Conservation (phyloP, 2,797 vertebrate genomes). For the Lagorchestes hirsutus region DNA sequence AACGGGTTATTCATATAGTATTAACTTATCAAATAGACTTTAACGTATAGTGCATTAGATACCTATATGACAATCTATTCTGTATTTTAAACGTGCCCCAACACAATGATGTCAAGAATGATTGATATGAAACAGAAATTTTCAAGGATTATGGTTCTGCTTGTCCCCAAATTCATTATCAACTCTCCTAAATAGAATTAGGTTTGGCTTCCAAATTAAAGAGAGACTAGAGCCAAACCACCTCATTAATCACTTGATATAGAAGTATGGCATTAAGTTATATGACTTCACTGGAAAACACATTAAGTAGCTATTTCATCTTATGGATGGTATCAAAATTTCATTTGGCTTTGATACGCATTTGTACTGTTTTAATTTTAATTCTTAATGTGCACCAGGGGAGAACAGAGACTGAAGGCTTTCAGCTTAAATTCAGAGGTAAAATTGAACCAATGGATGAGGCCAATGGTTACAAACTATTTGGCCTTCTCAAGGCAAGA, state of each 20-base stretch:
- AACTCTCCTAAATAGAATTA: not conserved
- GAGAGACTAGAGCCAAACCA: not conserved
- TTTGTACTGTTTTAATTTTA: not conserved
- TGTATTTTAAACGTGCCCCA: not conserved
- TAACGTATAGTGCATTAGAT: not conserved
- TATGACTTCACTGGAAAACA: not conserved
- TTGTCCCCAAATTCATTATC: not conserved
- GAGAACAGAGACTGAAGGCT: not conserved
- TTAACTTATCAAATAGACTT: not conserved
- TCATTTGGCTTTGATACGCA: not conserved
- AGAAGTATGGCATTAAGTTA: not conserved
- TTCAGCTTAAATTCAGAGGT: not conserved
- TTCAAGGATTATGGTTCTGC: not conserved
- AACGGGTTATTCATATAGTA: not conserved
- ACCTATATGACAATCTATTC: not conserved
- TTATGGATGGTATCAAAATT: not conserved
- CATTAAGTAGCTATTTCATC: not conserved
- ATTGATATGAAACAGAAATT: not conserved
- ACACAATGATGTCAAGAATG: not conserved
- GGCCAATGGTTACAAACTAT: not conserved
- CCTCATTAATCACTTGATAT: not conserved
- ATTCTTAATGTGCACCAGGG: not conserved
- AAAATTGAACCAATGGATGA: not conserved
- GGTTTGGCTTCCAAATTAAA: not conserved
- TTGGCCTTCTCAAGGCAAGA: not conserved